Evolutionary conservation across 1,140 invertebrate genomes (phyloP).

Genomic region (Atta texana): DNA sequence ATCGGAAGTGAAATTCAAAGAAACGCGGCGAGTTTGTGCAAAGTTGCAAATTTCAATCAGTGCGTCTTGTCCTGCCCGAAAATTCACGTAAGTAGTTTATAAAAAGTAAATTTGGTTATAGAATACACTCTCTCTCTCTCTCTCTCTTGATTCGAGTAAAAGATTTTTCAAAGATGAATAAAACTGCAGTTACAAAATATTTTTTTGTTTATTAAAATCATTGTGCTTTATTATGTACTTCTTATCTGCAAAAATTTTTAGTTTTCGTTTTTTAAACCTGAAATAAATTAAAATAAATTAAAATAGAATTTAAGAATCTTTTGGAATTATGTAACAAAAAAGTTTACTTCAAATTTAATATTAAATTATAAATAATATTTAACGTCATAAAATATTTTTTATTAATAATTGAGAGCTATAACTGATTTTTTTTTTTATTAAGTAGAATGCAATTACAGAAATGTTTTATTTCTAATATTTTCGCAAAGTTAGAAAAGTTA

Average conservation of each 20-base stretch:
- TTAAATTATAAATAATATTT: neutral
- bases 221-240: neutral
- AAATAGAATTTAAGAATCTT: neutral
- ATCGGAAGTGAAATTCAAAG: conserved; percentile 20
- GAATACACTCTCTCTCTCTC: neutral
- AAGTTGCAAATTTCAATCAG: conserved; percentile 2
- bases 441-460: neutral
- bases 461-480: neutral
- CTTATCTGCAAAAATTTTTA: neutral
- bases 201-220: neutral
- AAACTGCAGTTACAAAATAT: neutral
- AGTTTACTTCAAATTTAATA: neutral
- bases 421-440: neutral
- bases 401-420: too few species aligned
- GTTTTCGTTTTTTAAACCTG: neutral
- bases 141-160: neutral
- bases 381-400: neutral
- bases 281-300: neutral
- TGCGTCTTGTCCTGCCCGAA: neutral
- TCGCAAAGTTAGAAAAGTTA: neutral
- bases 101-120: neutral
- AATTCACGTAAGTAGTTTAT: conserved; percentile 36
- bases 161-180: neutral
- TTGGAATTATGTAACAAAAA: neutral
- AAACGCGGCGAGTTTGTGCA: conserved; percentile 2